These are phyloP conservation scores for Orthonyx spaldingii DNA, from an alignment of 2,113 vertebrate genomes.

Conservation along the genomic window DNA sequence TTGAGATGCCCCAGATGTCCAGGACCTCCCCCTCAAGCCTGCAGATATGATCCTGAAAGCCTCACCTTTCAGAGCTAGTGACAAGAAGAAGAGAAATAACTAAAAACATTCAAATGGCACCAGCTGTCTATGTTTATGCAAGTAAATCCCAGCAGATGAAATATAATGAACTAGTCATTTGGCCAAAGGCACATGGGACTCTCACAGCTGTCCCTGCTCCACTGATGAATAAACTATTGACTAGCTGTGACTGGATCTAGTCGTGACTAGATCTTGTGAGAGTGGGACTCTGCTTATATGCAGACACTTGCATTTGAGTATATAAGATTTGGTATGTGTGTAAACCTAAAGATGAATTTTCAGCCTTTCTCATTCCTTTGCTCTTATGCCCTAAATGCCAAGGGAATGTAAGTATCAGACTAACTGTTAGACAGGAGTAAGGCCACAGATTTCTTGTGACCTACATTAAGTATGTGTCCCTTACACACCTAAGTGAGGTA, in stretches of 20 bases:
- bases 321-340: not conserved
- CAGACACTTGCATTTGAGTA: not conserved
- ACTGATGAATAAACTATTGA: not conserved
- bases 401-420: not conserved
- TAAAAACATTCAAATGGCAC: not conserved
- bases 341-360: not conserved
- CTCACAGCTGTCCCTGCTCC: not conserved
- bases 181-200: not conserved
- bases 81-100: not conserved
- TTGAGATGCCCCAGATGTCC: not conserved
- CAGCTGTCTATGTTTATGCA: slow-evolving; percentile 33
- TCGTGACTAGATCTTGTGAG: not conserved
- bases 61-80: not conserved
- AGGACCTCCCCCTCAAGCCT: not conserved
- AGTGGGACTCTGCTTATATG: not conserved
- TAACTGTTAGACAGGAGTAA: not conserved
- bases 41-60: not conserved
- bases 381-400: not conserved
- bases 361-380: not conserved
- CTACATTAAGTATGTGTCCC: not conserved
- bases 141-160: slow-evolving; percentile 13
- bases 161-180: slow-evolving; percentile 30
- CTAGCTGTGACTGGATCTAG: not conserved
- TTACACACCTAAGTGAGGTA: not conserved
- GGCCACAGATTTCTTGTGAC: not conserved